Evolutionary conservation across 2,113 vertebrate species (phyloP), one percentile per base, ranked within the genome.

Genomic region (Meleagris gallopavo): DNA sequence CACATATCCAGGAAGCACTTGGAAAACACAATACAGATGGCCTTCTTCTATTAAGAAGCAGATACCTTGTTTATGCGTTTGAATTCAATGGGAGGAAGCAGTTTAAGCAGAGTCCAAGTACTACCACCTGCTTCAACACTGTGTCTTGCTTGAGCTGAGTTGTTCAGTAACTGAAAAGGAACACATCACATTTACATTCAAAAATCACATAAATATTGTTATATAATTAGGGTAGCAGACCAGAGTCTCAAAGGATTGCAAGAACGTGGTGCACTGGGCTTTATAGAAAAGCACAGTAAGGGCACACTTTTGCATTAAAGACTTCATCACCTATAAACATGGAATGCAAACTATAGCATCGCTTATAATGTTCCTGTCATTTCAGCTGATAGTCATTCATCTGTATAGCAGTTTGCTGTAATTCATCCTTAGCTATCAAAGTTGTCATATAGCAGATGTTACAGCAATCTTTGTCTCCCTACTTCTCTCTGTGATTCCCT

Each of bases 51-150:
- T 43, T 43, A 88, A 81, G 67, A 95, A 71, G 15, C 43, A 72
- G 86, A 85, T 98, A 98, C 98, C 98, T 98, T 96, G 78, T 94
- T 94, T 97, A 70, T 94, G 94, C 0, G 50, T 86, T 93, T 93
- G 95, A 95, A 93, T 95, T 96, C 93, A 94, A 5, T 27, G 61
- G 90, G 94, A 93, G 94, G 66, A 95, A 75, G 82, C 78, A 61
- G 84, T 21, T 61, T 75, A 91, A 73, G 89, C 72, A 93, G 85
- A 91, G 57, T 69, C 64, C 13, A 9, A 89, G 50, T 54, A 50
- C 60, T 72, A 90, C 73, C 78, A 61, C 32, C 88, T 95, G 90
- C 90, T 95, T 96, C 94, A 80, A 85, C 95, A 96, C 78, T 46
- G 64, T 25, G 81, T 94, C 89, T 95, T 93, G 85, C 72, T 85